A percentile compares a stretch with the other conserved stretches of the same genome.
These are phyloP conservation scores for Drosophila melanica DNA, from an alignment of 1,140 invertebrate genomes.

Conservation along the genomic window DNA sequence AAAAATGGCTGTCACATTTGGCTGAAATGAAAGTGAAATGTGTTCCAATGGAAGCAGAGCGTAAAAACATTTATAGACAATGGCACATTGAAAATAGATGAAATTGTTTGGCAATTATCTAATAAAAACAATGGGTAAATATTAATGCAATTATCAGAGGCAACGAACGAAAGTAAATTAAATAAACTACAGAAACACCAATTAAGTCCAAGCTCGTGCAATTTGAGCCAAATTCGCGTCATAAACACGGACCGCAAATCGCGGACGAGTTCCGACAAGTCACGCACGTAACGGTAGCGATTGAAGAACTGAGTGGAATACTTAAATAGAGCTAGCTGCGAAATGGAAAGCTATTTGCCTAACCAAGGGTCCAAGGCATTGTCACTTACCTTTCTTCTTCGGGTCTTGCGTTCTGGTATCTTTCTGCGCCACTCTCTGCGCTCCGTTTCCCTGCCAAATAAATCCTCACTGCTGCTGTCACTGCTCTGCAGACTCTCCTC, in stretches of 20 bases:
- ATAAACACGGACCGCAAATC: slow-evolving; percentile 42
- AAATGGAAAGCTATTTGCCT: slow-evolving; percentile 55
- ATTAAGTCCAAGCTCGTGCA: slow-evolving; percentile 55
- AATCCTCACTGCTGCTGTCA: slow-evolving; percentile 67
- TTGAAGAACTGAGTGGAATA: slow-evolving; percentile 37
- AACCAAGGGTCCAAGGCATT: background rate
- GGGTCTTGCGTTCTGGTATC: slow-evolving; percentile 20
- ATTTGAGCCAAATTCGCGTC: slow-evolving; percentile 49
- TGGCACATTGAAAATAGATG: slow-evolving; percentile 35
- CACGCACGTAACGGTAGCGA: slow-evolving; percentile 41
- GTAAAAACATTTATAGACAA: slow-evolving; percentile 41
- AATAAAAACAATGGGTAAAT: slow-evolving; percentile 41
- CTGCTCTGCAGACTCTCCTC: slow-evolving; percentile 27
- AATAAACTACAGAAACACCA: slow-evolving; percentile 29
- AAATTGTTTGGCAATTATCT: slow-evolving; percentile 37
- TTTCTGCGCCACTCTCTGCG: slow-evolving; percentile 51
- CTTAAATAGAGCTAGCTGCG: slow-evolving; percentile 17
- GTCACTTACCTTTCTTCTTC: slow-evolving; percentile 54
- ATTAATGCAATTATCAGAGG: slow-evolving; percentile 59
- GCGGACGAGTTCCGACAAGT: slow-evolving; percentile 20
- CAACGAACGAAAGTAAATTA: slow-evolving; percentile 32
- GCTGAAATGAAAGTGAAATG: slow-evolving; percentile 53
- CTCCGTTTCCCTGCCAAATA: slow-evolving; percentile 52
- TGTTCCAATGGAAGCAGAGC: slow-evolving; percentile 36
- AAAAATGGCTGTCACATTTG: background rate